These are phyloP conservation scores for Aselliscus stoliczkanus DNA, from an alignment of 2,797 vertebrate species.

Conservation along the genomic window DNA sequence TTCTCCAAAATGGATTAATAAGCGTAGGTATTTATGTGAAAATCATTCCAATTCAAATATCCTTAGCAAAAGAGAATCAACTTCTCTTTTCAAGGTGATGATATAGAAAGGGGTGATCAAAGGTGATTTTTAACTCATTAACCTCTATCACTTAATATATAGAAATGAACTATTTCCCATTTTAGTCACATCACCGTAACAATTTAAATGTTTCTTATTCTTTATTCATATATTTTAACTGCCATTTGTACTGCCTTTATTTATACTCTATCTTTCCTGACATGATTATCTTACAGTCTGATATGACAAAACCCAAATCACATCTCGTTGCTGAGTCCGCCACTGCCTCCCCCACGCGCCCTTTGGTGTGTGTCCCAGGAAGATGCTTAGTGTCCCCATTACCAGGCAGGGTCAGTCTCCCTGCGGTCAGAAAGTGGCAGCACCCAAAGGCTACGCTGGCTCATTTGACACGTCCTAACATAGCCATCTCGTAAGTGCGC, in stretches of 20 bases:
- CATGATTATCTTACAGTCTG: background rate
- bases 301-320: background rate
- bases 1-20: background rate
- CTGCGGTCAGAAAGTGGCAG: no score
- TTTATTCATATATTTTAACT: background rate
- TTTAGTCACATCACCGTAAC: background rate
- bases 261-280: background rate
- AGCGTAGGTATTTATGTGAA: background rate
- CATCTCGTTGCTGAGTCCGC: background rate
- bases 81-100: background rate
- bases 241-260: background rate
- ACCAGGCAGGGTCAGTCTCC: no score
- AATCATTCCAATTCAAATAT: background rate
- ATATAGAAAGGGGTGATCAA: background rate
- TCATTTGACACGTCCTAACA: background rate
- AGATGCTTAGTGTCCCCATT: accelerated
- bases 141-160: background rate
- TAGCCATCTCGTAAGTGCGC: accelerated
- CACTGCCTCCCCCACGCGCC: no score
- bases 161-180: background rate
- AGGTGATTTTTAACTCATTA: background rate
- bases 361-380: background rate
- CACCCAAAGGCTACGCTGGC: no score
- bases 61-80: background rate
- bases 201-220: background rate